Conservation (phyloP, 2,113 vertebrate species). For the Mirounga angustirostris region DNA sequence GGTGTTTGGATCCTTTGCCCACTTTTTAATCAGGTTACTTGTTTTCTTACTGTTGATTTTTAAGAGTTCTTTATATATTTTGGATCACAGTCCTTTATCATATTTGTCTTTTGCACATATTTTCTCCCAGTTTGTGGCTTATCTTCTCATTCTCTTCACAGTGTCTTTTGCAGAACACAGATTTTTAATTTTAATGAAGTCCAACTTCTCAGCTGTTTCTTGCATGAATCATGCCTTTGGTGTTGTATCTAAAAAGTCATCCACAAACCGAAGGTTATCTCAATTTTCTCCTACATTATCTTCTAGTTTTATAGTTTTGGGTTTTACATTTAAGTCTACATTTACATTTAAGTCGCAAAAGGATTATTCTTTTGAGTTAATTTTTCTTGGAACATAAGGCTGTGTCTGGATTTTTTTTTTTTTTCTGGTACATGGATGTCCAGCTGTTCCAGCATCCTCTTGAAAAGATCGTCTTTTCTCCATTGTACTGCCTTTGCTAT, state of each 20-base stretch:
- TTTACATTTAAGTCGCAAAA: too few species aligned
- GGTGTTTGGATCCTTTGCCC: background rate
- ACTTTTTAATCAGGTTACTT: background rate
- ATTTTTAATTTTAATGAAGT: background rate
- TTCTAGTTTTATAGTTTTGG: background rate
- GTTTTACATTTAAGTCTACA: background rate
- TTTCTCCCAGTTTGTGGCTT: background rate
- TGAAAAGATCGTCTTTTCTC: background rate
- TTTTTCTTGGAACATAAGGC: background rate
- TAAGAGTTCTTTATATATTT: background rate
- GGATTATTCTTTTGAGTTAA: background rate
- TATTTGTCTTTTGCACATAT: background rate
- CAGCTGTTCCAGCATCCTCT: background rate
- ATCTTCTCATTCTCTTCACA: background rate
- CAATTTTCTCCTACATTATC: background rate
- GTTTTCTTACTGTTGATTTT: background rate
- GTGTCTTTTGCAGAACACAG: background rate
- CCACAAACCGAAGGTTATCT: background rate
- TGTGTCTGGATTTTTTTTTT: background rate
- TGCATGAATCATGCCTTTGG: background rate
- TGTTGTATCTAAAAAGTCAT: background rate
- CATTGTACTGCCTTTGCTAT: background rate
- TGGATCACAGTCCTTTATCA: background rate
- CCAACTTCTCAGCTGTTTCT: background rate
- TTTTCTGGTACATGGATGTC: background rate